Percentiles rank a stretch among this genome's conserved stretches.
These are phyloP conservation scores for Cosmorhoe ocellata DNA, from an alignment of 2,888 invertebrate species.

Conservation along the genomic window DNA sequence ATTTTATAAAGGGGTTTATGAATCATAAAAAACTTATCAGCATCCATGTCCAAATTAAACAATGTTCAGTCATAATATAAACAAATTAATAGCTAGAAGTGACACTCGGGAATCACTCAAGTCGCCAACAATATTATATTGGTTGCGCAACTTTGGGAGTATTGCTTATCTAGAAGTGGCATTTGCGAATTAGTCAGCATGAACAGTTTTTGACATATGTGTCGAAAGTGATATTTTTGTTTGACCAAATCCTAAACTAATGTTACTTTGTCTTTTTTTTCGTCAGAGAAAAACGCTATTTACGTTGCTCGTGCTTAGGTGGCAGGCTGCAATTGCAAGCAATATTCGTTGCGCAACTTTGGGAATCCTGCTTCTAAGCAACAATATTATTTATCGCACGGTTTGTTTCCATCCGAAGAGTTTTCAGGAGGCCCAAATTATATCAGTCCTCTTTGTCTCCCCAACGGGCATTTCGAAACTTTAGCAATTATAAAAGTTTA, in stretches of 20 bases:
- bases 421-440: slow-evolving; percentile 43
- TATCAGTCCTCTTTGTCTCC: slow-evolving; percentile 43
- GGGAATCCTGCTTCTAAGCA: slow-evolving; percentile 4
- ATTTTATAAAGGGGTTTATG: slow-evolving; percentile 15
- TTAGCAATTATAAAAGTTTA: slow-evolving; percentile 59
- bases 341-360: too few species aligned
- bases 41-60: slow-evolving; percentile 10
- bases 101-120: background rate
- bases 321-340: too few species aligned
- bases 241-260: too few species aligned
- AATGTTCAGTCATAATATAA: background rate
- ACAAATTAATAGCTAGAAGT: background rate
- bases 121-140: too few species aligned
- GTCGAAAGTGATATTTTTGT: too few species aligned
- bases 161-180: too few species aligned
- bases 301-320: too few species aligned
- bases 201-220: too few species aligned
- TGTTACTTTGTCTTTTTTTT: too few species aligned
- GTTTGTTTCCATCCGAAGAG: slow-evolving; percentile 31
- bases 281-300: too few species aligned
- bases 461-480: slow-evolving; percentile 44
- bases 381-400: background rate
- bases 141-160: background rate
- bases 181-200: too few species aligned
- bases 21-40: slow-evolving; percentile 19